Evolutionary conservation across 2,888 invertebrate genomes (phyloP), one percentile per base, ranked within the genome.

Genomic region (Apodemia hepburni): DNA sequence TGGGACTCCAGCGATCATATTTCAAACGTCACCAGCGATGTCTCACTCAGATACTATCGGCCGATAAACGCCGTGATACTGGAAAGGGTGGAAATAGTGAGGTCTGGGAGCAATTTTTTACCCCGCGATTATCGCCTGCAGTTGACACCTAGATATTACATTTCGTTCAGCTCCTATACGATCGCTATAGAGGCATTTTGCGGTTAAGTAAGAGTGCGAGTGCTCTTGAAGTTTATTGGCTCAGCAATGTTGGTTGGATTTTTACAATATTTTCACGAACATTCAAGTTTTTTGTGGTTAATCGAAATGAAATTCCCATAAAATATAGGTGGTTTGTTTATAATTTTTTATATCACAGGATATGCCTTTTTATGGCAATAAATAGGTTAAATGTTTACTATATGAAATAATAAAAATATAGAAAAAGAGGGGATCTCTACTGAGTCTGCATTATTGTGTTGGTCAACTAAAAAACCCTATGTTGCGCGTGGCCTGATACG

Each of bases 1-100:
- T 69, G 89, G 88, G 89, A 88, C 87, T 81, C 79, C 84, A 81
- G 82, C 83, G 89, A 90, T 91, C 90, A 91, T 91, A 91, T 91
- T 91, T 91, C 91, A 91, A 91, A 89, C 85, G 91, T 91, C 91
- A 91, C 84, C 84, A 78, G 82, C 88, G 89, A 91, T 91, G 91
- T 91, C 90, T 91, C 90, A 88, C 90, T 91, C 89, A 86, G 91
- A 91, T 91, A 87, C 87, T 85, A 89, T 87, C 89, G 82, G 76
- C 81, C 87, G 90, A 90, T 90, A 88, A 88, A 87, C 86, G 86
- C 76, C 82, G 76, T 82, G 85, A 85, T 85, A 84, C 80, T 74
- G 74, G 83, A 83, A 84, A 87, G 87, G 89, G 88, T 86, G 85
- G 81, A 81, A 84, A 82, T 87, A 88, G 88, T 88, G 73, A 74